Evolutionary conservation across 2,113 vertebrate genomes (phyloP), one percentile per base, ranked within the genome.

Genomic region (Meleagris gallopavo): DNA sequence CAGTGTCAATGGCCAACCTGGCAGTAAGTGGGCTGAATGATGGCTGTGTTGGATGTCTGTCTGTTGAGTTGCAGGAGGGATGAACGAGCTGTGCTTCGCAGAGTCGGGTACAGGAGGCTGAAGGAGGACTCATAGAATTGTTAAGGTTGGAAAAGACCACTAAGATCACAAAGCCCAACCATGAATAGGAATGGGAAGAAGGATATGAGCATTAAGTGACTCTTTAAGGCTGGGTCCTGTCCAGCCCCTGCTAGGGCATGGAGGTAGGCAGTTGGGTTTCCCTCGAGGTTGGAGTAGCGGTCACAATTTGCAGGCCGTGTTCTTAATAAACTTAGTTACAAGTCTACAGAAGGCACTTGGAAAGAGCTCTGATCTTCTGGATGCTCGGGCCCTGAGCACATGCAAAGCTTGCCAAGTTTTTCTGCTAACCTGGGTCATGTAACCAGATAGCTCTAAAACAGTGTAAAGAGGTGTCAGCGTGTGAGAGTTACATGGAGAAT

Each of bases 11-110:
- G 0, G 48, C 43, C 81, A 97, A 95, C 83, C 93, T 97, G 70
- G 69, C 94, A 4, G 97, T 97, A 92, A 95, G 96, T 87, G 66
- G 62, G 41, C 70, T 57, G 32, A 38, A 10, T 61, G 52, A 6
- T 76, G 82, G 17, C 58, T 73, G 15, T 57, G 61, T 4, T 76
- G 78, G 15, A 36, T 65, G 6, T 11, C 40, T 17, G 21, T 1
- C 0, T 0, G 0, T 60, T 10, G 3, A 40, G 19, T 32, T 58
- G 32, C 1, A 1, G 29, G 27, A 21, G 46, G 54, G 29, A 2
- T 17, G 62, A 64, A 10, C 7, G 5, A 52, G 10, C 3, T 13
- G 3, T 15, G 0, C 18, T 65, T 43, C 40, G 69, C 9, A 3
- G 13, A 3, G 25, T 9, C 73, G 43, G 11, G 41, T 50, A 66